phyloP scores from a whole-genome alignment of 2,888 invertebrate species.

The Lagria hirta region DNA sequence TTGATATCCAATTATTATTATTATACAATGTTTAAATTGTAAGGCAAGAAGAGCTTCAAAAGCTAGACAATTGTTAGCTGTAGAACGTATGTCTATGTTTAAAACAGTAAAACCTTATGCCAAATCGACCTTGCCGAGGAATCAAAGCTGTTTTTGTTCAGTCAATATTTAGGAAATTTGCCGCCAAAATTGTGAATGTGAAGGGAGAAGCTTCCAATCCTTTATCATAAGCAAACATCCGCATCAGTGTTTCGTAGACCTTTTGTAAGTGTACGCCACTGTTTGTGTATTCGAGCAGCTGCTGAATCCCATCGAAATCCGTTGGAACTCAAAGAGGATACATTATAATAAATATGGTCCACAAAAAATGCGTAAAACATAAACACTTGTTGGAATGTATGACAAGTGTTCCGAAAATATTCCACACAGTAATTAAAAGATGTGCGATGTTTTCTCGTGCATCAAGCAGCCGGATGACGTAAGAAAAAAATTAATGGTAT shows the following conservation, averaged over 20 bases:
- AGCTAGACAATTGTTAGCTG: too few relatives aligned
- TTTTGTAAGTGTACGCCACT: constrained; percentile 2
- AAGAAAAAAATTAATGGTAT: constrained; percentile 7
- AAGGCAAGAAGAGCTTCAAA: too few relatives aligned
- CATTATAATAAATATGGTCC: constrained; percentile 5
- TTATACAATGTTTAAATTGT: too few relatives aligned
- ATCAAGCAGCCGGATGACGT: constrained; percentile 10
- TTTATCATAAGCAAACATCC: constrained; percentile 21
- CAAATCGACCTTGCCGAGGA: too few relatives aligned
- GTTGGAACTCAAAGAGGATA: constrained; percentile 7
- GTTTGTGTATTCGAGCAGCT: constrained; percentile 12
- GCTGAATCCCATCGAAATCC: constrained; percentile 9
- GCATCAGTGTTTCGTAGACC: constrained; percentile 9
- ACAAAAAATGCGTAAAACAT: constrained; percentile 23
- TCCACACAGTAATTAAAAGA: constrained; percentile 21
- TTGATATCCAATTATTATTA: too few relatives aligned
- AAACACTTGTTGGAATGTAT: constrained; percentile 38
- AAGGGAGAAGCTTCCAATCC: constrained; percentile 9
- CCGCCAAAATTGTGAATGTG: not conserved
- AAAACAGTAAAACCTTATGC: too few relatives aligned
- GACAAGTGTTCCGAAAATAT: constrained; percentile 24
- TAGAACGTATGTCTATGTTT: too few relatives aligned
- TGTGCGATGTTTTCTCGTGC: constrained; percentile 14
- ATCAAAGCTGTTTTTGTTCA: constrained; percentile 1
- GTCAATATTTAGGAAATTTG: constrained; percentile 7